Evolutionary conservation across 2,888 invertebrate species (phyloP).

Genomic region (Smittia aterrima): DNA sequence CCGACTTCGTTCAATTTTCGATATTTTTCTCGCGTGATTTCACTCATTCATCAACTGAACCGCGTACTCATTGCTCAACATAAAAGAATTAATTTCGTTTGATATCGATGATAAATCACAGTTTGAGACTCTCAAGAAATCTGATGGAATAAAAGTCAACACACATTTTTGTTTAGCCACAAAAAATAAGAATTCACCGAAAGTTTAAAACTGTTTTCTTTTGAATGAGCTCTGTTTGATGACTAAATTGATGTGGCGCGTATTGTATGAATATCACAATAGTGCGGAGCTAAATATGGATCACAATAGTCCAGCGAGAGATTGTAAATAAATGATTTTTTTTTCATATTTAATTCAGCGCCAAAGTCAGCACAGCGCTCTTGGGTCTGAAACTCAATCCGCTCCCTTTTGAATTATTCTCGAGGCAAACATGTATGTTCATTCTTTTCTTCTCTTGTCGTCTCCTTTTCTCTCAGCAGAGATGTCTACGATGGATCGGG

Average conservation of each 20-base stretch:
- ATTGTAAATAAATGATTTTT: slow-evolving; percentile 14
- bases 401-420: background rate
- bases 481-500: background rate
- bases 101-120: slow-evolving; percentile 17
- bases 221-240: background rate
- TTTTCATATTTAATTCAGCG: slow-evolving; percentile 7
- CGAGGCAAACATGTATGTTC: background rate
- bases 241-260: background rate
- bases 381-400: background rate
- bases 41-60: background rate
- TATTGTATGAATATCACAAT: background rate
- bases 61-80: background rate
- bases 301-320: background rate
- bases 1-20: background rate
- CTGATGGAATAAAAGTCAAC: background rate
- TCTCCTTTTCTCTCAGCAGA: background rate
- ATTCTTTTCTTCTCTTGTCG: background rate
- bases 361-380: background rate
- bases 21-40: background rate
- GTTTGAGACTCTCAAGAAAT: background rate
- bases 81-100: background rate
- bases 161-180: background rate
- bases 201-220: background rate
- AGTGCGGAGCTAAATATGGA: slow-evolving; percentile 9
- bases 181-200: too few species aligned